Evolutionary conservation across 2,113 vertebrate species (phyloP), one percentile per base, ranked within the genome.

Genomic region (Merops nubicus): DNA sequence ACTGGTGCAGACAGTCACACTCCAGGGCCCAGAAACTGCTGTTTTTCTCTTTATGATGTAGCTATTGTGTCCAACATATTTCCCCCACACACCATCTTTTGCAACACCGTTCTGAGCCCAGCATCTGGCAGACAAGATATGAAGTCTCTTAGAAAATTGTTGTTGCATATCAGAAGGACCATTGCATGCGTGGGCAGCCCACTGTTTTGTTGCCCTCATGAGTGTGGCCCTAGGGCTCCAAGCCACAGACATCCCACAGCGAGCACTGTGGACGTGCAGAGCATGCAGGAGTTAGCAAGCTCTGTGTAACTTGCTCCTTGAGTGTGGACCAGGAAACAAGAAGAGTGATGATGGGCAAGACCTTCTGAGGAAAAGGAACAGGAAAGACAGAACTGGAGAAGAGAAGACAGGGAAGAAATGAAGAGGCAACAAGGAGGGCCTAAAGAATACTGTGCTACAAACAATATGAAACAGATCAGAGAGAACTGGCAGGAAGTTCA

Each of bases 131-230:
- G 43, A 40, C 14, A 23, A 59, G 8, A 50, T n/a, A 5, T 19
- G 21, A 65, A 54, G 18, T 36, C 8, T 60, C 22, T 29, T 13
- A 54, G 31, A 67, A 38, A 67, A 48, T 16, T 31, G 5, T 23
- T 34, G 57, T n/a, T 62, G 28, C 7, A 3, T 22, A 57, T 29
- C 54, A 69, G 68, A 75, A 62, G 74, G 36, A 17, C 50, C 25
- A 33, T 7, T 40, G 56, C 1, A 2, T 47, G 22, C 21, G 51
- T 17, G 42, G 53, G 51, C 45, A 60, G 38, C 21, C 12, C 21
- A 5, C 1, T 0, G 20, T 1, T 47, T 36, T 28, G 29, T 59
- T 9, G 4, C 17, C 43, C 25, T 77, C 7, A 1, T 9, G 34
- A 31, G 10, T 9, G n/a, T 34, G 21, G 28, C 26, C 7, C 12